Conservation (phyloP, 1,140 invertebrate genomes). For the Anadara kagoshimensis region DNA sequence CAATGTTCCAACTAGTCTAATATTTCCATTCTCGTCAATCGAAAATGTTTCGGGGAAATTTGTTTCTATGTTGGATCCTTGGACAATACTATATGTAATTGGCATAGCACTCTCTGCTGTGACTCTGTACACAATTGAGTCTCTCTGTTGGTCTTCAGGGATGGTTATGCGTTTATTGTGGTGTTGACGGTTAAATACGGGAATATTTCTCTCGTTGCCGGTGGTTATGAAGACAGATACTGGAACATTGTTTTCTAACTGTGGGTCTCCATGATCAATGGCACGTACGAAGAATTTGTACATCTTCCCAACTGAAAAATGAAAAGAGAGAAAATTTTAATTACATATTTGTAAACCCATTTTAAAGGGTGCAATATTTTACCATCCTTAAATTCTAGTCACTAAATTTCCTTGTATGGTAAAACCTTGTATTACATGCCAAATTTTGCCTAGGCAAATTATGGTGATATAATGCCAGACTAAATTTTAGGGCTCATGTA, state of each 20-base stretch:
- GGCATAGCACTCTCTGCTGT: constrained; percentile 58
- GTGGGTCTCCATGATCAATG: constrained; percentile 83
- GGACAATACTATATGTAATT: constrained; percentile 81
- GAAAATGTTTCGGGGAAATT: constrained; percentile 78
- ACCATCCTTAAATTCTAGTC: no score
- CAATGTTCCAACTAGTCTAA: constrained; percentile 83
- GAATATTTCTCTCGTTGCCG: constrained; percentile 80
- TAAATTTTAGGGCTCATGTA: no score
- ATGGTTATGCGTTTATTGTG: constrained; percentile 81
- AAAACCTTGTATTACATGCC: no score
- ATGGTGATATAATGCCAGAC: no score
- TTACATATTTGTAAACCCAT: no score
- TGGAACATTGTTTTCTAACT: constrained; percentile 85
- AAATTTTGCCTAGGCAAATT: no score
- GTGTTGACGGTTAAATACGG: constrained; percentile 81
- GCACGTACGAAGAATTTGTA: constrained; percentile 93
- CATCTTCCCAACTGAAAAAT: constrained; percentile 82
- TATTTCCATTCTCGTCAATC: constrained; percentile 83
- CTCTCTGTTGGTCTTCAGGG: constrained; percentile 86
- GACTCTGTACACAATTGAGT: constrained; percentile 76
- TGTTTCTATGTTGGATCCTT: constrained; percentile 73
- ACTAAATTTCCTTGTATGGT: no score
- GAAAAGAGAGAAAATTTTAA: constrained; percentile 18
- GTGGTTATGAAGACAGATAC: constrained; percentile 86
- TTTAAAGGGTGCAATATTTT: no score